These are phyloP conservation scores for Sebastes iracundus DNA, from an alignment of 2,797 vertebrate genomes.

Conservation along the genomic window DNA sequence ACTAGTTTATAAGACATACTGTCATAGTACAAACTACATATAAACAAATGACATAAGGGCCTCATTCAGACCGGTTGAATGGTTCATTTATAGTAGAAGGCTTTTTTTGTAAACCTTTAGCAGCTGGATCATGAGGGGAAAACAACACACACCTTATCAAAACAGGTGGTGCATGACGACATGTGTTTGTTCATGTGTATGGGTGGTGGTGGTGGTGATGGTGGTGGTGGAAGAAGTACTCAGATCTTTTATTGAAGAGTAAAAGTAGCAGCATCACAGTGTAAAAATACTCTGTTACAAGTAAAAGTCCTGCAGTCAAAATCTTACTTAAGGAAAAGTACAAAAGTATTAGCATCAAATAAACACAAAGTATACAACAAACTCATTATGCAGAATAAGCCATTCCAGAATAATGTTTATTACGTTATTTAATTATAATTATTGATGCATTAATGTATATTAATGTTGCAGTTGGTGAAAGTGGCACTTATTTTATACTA, in stretches of 20 bases:
- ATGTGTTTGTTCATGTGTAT: slow-evolving; percentile 20
- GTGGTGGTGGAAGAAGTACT: neutral
- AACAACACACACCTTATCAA: slow-evolving; percentile 24
- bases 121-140: slow-evolving; percentile 10
- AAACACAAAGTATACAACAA: neutral
- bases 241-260: neutral
- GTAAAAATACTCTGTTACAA: neutral
- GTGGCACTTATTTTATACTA: neutral
- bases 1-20: slow-evolving; percentile 26
- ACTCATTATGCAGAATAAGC: neutral
- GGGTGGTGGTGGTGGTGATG: neutral
- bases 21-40: slow-evolving; percentile 15
- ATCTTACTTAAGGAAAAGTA: neutral
- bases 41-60: neutral
- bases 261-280: neutral
- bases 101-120: slow-evolving; percentile 23
- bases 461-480: neutral
- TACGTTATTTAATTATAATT: neutral
- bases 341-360: neutral
- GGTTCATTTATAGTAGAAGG: neutral
- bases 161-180: slow-evolving; percentile 31
- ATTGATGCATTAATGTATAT: neutral
- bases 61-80: slow-evolving; percentile 43
- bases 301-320: neutral
- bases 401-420: neutral